Evolutionary conservation across 2,113 vertebrate genomes (phyloP).

Genomic region (Solenodon paradoxus): DNA sequence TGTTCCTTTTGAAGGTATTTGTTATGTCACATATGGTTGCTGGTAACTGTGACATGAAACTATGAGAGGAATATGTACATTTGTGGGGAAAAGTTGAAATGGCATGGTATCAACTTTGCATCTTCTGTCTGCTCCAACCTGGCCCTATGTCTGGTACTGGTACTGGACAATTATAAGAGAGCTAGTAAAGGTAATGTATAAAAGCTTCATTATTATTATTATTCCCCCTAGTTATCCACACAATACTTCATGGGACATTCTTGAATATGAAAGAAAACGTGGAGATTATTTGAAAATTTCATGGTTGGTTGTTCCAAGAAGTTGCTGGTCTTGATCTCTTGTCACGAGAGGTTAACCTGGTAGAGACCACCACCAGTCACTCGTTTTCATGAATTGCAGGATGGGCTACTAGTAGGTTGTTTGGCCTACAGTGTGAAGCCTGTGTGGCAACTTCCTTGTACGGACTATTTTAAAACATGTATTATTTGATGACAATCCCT

Average conservation of each 20-base stretch:
- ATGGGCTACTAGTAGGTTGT: neutral
- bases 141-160: too few species aligned
- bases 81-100: neutral
- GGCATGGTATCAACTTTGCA: neutral
- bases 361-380: neutral
- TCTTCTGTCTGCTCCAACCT: neutral
- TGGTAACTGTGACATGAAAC: neutral
- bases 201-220: neutral
- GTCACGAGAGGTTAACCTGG: neutral
- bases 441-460: neutral
- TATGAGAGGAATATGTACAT: neutral
- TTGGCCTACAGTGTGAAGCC: neutral
- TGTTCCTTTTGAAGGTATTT: neutral
- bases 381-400: neutral
- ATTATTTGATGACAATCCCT: constrained; percentile 41
- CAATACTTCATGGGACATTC: neutral
- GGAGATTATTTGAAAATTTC: neutral
- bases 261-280: neutral
- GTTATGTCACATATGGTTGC: neutral
- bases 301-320: neutral
- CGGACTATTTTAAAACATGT: constrained; percentile 39
- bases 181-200: neutral
- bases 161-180: neutral
- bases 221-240: neutral
- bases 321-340: neutral